Evolutionary conservation across 2,113 vertebrate genomes (phyloP).

Genomic region (Pampusana beccarii): DNA sequence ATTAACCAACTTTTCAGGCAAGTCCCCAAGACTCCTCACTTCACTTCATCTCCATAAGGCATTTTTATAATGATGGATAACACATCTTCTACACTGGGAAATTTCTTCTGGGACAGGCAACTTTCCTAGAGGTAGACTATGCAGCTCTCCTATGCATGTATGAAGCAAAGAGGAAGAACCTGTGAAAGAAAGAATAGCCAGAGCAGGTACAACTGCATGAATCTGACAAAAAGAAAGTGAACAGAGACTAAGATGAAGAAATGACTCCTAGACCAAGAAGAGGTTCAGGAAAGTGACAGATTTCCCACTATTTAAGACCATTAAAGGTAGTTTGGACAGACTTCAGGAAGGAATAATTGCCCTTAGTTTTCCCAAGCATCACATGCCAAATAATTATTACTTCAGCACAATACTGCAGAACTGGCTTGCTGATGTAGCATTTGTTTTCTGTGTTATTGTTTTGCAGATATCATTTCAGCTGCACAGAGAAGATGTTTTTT

Average conservation of each 20-base stretch:
- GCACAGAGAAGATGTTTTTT: background rate
- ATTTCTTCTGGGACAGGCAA: conserved; percentile 13
- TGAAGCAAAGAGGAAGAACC: background rate
- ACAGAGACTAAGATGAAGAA: background rate
- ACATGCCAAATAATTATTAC: background rate
- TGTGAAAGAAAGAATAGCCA: background rate
- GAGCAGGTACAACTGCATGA: background rate
- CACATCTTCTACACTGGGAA: background rate
- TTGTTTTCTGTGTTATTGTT: background rate
- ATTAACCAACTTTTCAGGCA: conserved; percentile 20
- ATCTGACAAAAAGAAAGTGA: background rate
- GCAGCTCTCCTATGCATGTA: background rate
- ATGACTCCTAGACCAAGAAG: background rate
- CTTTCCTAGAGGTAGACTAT: background rate
- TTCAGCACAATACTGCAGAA: background rate
- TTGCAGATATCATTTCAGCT: background rate
- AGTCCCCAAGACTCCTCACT: background rate
- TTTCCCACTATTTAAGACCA: background rate
- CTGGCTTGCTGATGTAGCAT: background rate
- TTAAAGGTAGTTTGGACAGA: background rate
- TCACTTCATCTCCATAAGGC: background rate
- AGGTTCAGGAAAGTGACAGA: background rate
- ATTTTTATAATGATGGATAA: conserved; percentile 5
- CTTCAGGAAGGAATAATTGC: background rate
- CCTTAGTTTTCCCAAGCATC: background rate